Evolutionary conservation across 2,797 vertebrate genomes (phyloP), one percentile per base, ranked within the genome.

Genomic region (Clarias laeviceps): DNA sequence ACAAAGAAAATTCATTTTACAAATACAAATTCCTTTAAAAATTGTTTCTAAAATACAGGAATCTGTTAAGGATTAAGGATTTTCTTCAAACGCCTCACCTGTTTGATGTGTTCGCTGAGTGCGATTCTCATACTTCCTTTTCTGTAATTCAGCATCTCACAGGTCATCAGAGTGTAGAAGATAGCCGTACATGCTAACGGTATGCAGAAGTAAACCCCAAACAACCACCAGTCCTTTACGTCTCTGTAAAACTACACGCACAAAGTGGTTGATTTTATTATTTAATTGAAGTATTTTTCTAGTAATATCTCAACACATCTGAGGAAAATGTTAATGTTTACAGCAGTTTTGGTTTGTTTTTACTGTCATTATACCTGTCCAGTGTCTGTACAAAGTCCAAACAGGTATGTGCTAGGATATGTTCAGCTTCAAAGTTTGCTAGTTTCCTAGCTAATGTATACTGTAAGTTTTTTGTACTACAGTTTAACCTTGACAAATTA

Each of bases 141-240:
- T 88, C 96, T 95, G 90, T 97, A 96, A 81, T 95, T 93, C 32
- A 99, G 91, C 98, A 99, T 98, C 94, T 98, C 96, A 40, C 94
- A 94, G 68, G 97, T 97, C 98, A 99, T 99, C 86, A 98, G 93
- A 0, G 97, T 96, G 88, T 99, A 99, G 92, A 99, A 99, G 72
- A 98, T 90, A 0, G 95, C 97, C 0, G 97, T 98, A 62, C 96
- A 98, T 4, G 92, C 90, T 92, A 99, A 90, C 0, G 98, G 98
- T 81, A 98, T 94, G 83, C 96, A 97, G 94, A 99, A 99, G 89
- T 99, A 99, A 91, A 98, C 97, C 5, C 96, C 96, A 18, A 99
- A 98, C 65, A 98, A 89, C 98, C 98, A 99, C 98, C 98, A 99
- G 88, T 98, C 97, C 92, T 98, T 99, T 0, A 90, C 96, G 0